A percentile compares a stretch with the other conserved stretches of the same genome.
These are phyloP conservation scores for Herminia tarsipennalis DNA, from an alignment of 2,888 invertebrate species.

Conservation along the genomic window DNA sequence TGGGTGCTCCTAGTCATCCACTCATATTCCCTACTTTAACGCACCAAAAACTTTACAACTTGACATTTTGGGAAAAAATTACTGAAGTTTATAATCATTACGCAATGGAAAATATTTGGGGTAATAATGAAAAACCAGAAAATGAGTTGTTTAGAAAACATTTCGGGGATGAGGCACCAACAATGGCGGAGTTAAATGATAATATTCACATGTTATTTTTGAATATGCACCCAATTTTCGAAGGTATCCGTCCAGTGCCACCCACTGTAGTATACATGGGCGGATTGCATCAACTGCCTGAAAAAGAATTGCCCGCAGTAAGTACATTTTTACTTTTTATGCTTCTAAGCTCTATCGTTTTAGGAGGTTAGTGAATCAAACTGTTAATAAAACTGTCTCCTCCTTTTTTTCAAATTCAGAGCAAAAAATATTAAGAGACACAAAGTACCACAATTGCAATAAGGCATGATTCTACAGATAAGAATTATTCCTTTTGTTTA, in stretches of 20 bases:
- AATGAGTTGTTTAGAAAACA: conserved; percentile 10
- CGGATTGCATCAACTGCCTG: conserved; percentile 40
- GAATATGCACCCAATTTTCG: conserved; percentile 47
- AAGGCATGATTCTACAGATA: too few species aligned
- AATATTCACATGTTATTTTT: conserved; percentile 48
- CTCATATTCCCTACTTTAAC: conserved; percentile 40
- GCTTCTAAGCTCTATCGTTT: neutral
- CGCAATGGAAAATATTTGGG: conserved; percentile 1
- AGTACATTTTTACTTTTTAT: neutral
- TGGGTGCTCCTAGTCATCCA: conserved; percentile 52
- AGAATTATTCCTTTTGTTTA: too few species aligned
- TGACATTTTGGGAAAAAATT: conserved; percentile 31
- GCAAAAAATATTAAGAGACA: too few species aligned
- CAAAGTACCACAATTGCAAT: too few species aligned
- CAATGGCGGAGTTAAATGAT: conserved; percentile 30
- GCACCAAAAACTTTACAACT: conserved; percentile 18
- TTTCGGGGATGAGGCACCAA: conserved; percentile 36
- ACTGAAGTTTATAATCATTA: conserved; percentile 14
- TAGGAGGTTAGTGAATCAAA: neutral
- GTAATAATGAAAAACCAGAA: neutral
- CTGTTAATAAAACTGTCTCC: neutral
- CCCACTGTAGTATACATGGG: conserved; percentile 47
- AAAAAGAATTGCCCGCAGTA: conserved; percentile 43
- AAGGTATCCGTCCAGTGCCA: conserved; percentile 45
- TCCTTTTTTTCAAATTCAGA: neutral